These are phyloP conservation scores for Clarias macrocephalus DNA, from an alignment of 2,113 vertebrate genomes.

Conservation along the genomic window DNA sequence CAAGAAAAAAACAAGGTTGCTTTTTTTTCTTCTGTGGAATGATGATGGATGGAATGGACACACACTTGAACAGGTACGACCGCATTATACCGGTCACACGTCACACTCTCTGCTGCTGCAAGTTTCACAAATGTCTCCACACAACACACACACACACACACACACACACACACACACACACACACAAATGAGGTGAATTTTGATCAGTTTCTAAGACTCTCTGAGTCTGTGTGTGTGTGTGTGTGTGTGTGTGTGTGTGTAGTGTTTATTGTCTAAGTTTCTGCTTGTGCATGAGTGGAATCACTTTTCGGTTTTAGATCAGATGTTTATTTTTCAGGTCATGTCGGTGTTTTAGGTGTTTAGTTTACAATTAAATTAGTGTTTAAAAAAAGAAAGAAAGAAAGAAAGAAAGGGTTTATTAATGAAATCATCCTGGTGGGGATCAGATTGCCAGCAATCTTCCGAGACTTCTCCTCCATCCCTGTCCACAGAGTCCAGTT, in stretches of 20 bases:
- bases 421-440: no score
- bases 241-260: neutral
- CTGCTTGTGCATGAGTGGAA: neutral
- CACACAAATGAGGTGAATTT: neutral
- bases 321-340: no score
- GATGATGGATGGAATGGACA: neutral
- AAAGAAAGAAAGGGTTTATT: no score
- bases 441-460: no score
- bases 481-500: no score
- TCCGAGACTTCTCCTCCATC: no score
- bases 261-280: neutral
- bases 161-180: slow-evolving; percentile 3
- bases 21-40: neutral
- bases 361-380: no score
- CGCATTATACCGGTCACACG: neutral
- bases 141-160: neutral
- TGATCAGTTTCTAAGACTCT: neutral
- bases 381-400: no score
- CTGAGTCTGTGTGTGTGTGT: neutral
- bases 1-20: neutral
- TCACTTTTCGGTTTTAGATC: no score
- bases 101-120: neutral
- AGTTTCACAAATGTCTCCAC: neutral
- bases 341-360: no score
- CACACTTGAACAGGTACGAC: neutral